These are phyloP conservation scores for Actinemys pallida DNA, from an alignment of 2,113 vertebrate species.

Conservation along the genomic window DNA sequence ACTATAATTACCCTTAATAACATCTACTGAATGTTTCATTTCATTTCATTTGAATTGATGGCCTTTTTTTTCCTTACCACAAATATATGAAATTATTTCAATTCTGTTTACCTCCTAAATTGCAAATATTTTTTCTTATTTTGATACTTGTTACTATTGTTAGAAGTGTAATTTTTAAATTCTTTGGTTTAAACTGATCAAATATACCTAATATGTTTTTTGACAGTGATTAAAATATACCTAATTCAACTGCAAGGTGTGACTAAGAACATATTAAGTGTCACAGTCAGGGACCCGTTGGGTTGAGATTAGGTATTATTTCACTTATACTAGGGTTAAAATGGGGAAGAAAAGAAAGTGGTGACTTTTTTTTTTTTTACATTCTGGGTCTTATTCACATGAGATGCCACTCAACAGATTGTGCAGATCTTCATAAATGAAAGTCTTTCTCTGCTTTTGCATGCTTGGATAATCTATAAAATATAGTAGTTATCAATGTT, in stretches of 20 bases:
- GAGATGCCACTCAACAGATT: fast-evolving
- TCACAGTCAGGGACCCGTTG: neutral
- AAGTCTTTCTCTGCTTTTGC: neutral
- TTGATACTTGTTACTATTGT: neutral
- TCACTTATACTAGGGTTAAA: neutral
- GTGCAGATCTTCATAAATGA: neutral
- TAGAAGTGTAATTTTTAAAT: neutral
- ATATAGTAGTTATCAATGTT: neutral
- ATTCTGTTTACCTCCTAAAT: neutral
- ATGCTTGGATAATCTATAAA: neutral
- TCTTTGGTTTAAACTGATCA: neutral
- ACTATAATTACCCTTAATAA: slow-evolving; percentile 58
- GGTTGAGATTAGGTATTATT: neutral
- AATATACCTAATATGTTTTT: neutral
- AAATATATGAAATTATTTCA: neutral
- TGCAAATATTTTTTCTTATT: neutral
- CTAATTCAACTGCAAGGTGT: too few relatives aligned
- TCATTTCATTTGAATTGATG: slow-evolving; percentile 10
- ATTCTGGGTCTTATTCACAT: neutral
- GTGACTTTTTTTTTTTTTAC: neutral
- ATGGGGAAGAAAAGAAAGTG: fast-evolving
- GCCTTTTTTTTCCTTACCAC: neutral
- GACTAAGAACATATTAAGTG: neutral
- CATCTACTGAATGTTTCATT: slow-evolving; percentile 28
- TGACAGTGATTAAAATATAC: too few relatives aligned